Conservation (phyloP, 2,113 vertebrate species). For the Cyanoderma ruficeps region DNA sequence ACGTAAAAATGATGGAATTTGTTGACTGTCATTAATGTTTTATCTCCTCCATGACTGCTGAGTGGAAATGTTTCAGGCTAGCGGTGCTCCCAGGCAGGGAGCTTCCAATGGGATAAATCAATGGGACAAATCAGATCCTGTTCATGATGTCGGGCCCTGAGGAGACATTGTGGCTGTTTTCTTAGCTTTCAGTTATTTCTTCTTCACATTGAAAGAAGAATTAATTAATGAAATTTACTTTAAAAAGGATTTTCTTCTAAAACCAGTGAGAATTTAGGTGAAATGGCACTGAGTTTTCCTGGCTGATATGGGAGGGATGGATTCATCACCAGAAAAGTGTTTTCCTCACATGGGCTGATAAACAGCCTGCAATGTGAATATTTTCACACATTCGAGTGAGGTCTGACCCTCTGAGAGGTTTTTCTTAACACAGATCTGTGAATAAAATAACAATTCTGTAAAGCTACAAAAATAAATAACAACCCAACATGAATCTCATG, state of each 20-base stretch:
- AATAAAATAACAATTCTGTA: not conserved
- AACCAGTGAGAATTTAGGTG: not conserved
- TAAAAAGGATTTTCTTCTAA: not conserved
- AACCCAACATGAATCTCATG: fast-evolving
- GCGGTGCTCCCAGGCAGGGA: not conserved
- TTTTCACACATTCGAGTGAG: not conserved
- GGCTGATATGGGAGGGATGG: not conserved
- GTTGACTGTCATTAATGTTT: slow-evolving; percentile 24
- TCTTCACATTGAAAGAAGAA: not conserved
- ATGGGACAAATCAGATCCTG: not conserved
- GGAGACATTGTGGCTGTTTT: not conserved
- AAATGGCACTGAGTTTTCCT: not conserved
- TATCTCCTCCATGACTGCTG: not conserved
- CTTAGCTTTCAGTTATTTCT: not conserved
- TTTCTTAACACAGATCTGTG: not conserved
- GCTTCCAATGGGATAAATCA: not conserved
- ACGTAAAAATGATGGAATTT: slow-evolving; percentile 16
- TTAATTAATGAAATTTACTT: not conserved
- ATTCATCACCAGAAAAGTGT: not conserved
- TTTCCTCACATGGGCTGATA: not conserved
- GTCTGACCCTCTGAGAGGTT: not conserved
- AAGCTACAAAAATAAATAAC: not conserved
- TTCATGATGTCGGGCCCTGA: not conserved
- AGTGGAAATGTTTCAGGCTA: not conserved
- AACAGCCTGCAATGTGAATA: not conserved